Conservation (phyloP, 2,888 invertebrate genomes). For the Drosophila austrosaltans region DNA sequence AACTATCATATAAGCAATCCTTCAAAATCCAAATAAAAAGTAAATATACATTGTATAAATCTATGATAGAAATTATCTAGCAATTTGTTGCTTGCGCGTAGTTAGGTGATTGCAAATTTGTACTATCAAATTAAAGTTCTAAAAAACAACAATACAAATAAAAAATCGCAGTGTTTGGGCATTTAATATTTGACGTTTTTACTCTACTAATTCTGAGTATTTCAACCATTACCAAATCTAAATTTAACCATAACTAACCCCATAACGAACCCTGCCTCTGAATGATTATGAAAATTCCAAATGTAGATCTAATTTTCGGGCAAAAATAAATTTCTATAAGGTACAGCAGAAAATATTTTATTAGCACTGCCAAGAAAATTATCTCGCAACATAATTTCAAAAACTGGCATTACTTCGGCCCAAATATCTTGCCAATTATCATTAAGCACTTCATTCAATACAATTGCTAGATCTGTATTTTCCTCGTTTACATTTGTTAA, state of each 20-base stretch:
- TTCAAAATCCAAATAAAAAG: background rate
- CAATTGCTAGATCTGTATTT: constrained; percentile 60
- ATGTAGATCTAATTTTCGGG: background rate
- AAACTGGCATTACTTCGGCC: constrained; percentile 28
- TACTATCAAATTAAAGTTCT: no score
- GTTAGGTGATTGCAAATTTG: no score
- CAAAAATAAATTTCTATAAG: constrained; percentile 12
- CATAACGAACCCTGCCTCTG: no score
- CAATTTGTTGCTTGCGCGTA: no score
- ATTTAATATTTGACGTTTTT: constrained; percentile 23
- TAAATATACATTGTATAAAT: background rate
- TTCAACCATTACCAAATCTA: constrained; percentile 43
- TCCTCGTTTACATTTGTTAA: constrained; percentile 68
- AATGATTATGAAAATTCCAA: no score
- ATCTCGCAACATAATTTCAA: background rate
- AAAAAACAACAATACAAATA: no score
- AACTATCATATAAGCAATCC: background rate
- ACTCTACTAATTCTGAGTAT: constrained; percentile 24
- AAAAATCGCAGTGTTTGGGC: no score
- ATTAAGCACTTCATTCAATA: constrained; percentile 69
- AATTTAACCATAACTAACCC: background rate
- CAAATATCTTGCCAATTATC: constrained; percentile 76
- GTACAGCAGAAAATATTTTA: no score
- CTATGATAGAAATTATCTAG: background rate
- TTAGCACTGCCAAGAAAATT: background rate